Evolutionary conservation across 2,113 vertebrate species (phyloP), one percentile per base, ranked within the genome.

Genomic region (Larimichthys polyactis): DNA sequence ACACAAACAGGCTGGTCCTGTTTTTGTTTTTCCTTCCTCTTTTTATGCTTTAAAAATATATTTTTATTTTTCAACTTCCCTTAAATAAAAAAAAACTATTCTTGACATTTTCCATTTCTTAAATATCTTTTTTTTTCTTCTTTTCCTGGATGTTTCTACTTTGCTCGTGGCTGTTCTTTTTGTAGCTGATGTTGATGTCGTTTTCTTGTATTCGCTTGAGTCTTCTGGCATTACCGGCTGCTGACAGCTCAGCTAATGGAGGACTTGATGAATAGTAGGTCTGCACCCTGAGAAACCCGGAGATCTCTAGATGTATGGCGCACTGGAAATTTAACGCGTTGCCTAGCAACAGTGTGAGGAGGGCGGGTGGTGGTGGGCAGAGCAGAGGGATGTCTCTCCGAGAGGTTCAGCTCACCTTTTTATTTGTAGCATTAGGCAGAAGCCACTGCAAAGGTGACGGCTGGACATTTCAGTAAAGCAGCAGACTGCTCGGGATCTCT

Each of bases 291-390:
- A 85, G 74, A 83, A 84, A 79, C 86, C 85, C 78, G 2, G 78
- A 73, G 79, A 85, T 89, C 87, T 86, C 87, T 83, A 80, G 75
- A 90, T 88, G 85, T 71, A 76, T 76, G 68, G 85, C 87, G 79
- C 89, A 55, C 83, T 72, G 85, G 89, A 90, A 94, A 94, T 92
- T 46, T 64, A 81, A 87, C 66, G 81, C 43, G 93, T 95, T 95
- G 93, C 95, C 89, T 95, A 90, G 95, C 94, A 94, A 96, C 94
- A 83, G 87, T 76, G 82, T 24, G 84, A 88, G 83, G 76, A 75
- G 85, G 84, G 84, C 82, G 78, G 7, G 7, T 40, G 36, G 36
- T 8, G 44, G 36, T 11, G 44, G 11, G 44, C 36, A 44, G 44
- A 46, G 44, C 7, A 65, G 79, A 87, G 80, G 63, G 90, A 65